Percentiles rank a stretch among this genome's conserved stretches.
Evolutionary conservation across 2,797 vertebrate species (phyloP).

Genomic region (Gymnopithys bicolor): DNA sequence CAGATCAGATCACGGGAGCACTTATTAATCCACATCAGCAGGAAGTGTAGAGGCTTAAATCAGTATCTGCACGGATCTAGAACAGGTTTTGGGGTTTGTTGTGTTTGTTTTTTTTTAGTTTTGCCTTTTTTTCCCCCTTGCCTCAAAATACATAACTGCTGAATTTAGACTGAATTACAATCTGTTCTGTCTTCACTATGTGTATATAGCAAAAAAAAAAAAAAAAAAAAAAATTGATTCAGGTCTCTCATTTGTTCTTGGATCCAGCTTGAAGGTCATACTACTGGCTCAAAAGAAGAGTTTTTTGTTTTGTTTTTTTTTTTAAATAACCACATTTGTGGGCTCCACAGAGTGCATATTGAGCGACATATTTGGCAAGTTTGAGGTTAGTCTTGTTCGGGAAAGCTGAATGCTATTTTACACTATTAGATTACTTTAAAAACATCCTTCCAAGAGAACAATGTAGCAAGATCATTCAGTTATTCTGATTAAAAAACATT

Average conservation of each 20-base stretch:
- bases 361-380: slow-evolving; percentile 3
- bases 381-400: neutral
- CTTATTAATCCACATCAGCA: neutral
- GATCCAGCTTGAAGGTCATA: neutral
- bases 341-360: neutral
- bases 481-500: slow-evolving; percentile 16
- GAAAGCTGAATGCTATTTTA: slow-evolving; percentile 14
- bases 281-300: neutral
- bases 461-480: neutral
- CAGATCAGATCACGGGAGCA: neutral
- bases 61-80: neutral
- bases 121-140: neutral
- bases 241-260: neutral
- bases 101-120: neutral
- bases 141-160: neutral
- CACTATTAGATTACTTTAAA: slow-evolving; percentile 36
- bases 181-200: neutral
- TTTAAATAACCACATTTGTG: neutral
- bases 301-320: neutral
- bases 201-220: neutral
- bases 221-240: neutral
- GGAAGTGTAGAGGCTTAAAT: neutral
- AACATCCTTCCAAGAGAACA: neutral
- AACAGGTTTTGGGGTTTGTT: neutral
- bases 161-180: neutral